These are phyloP conservation scores for Pilophorus perplexus DNA, from an alignment of 2,888 invertebrate genomes.

Conservation along the genomic window DNA sequence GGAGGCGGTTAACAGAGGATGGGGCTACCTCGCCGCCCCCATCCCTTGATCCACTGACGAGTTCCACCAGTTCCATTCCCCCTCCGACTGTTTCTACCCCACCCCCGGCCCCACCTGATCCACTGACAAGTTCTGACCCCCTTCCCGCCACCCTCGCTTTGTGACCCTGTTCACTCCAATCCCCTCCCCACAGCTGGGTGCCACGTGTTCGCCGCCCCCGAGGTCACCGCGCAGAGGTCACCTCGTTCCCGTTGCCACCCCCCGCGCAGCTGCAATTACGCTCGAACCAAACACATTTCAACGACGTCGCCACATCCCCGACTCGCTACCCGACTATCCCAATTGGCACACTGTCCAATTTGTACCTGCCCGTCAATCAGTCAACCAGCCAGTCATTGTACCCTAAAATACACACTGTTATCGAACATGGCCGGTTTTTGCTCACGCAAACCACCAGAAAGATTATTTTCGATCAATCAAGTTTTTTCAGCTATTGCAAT, in stretches of 20 bases:
- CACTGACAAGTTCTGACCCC: conserved; percentile 2
- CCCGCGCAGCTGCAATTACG: conserved; percentile 29
- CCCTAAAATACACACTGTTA: too few relatives aligned
- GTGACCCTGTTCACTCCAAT: conserved; percentile 4
- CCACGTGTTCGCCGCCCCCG: conserved; percentile 33
- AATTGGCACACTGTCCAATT: background rate
- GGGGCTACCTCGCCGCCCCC: background rate
- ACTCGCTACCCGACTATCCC: conserved; percentile 8
- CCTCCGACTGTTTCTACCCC: too few relatives aligned
- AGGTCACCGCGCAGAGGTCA: conserved; percentile 39
- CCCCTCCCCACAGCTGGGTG: conserved; percentile 19
- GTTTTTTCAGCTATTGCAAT: too few relatives aligned
- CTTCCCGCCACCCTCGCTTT: background rate
- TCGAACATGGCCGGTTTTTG: too few relatives aligned
- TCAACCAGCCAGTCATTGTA: too few relatives aligned
- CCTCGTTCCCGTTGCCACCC: background rate
- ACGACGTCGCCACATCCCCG: background rate
- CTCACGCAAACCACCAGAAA: too few relatives aligned
- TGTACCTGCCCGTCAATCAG: background rate
- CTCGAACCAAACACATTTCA: conserved; percentile 13
- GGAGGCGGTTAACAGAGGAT: conserved; percentile 28
- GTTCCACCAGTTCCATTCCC: too few relatives aligned
- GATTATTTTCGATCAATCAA: too few relatives aligned
- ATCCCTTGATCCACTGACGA: background rate
- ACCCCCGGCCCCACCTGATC: background rate